Percentiles rank a stretch among this genome's conserved stretches.
Evolutionary conservation across 2,113 vertebrate species (phyloP).

Genomic region (Triplophysa siluroides): DNA sequence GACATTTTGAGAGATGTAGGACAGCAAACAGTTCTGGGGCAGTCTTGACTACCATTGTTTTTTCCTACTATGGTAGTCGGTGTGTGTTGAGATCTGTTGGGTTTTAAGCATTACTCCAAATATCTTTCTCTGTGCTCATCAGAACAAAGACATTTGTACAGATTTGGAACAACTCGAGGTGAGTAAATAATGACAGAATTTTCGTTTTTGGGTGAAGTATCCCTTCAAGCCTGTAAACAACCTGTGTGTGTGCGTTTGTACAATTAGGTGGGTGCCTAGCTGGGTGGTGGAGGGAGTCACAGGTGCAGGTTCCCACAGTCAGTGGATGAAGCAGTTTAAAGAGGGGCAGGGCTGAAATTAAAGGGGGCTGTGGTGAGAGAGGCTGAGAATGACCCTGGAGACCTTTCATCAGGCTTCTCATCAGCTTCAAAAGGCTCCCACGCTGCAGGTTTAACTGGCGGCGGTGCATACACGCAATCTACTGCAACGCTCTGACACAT

Average conservation of each 20-base stretch:
- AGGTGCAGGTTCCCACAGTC: slow-evolving; percentile 76
- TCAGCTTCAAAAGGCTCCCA: slow-evolving; percentile 68
- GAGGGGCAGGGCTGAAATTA: slow-evolving; percentile 61
- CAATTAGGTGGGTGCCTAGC: not conserved
- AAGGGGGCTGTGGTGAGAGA: slow-evolving; percentile 65
- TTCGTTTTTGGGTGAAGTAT: too few species aligned
- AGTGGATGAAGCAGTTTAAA: slow-evolving; percentile 50
- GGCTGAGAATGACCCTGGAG: slow-evolving; percentile 59
- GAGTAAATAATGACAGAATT: too few species aligned
- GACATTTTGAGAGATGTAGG: too few species aligned
- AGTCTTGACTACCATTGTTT: too few species aligned
- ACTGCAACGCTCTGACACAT: not conserved
- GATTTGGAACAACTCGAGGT: too few species aligned
- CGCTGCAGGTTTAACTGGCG: slow-evolving; percentile 39
- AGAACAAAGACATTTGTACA: too few species aligned
- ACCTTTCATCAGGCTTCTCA: slow-evolving; percentile 69
- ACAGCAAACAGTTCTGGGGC: too few species aligned
- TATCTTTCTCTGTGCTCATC: too few species aligned
- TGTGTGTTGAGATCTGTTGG: too few species aligned
- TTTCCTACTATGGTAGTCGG: too few species aligned
- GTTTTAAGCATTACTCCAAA: too few species aligned
- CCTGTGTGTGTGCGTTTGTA: not conserved
- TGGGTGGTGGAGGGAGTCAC: slow-evolving; percentile 57
- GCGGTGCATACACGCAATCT: not conserved
- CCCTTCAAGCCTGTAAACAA: not conserved